Conservation (phyloP, 2,888 invertebrate genomes). For the Rhodophaea formosa region DNA sequence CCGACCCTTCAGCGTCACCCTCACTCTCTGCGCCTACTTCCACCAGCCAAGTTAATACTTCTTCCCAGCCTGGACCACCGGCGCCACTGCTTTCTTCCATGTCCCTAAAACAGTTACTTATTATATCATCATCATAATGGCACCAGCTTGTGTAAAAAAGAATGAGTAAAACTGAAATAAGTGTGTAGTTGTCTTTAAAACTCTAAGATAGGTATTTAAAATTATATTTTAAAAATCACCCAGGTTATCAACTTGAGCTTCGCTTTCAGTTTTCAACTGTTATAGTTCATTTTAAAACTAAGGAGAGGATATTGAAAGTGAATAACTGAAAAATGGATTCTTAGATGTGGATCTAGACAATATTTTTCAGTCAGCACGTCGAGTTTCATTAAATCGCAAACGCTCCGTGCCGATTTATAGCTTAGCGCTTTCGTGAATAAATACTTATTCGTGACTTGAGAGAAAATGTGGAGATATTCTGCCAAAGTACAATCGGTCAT, state of each 20-base stretch:
- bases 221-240: too few species aligned
- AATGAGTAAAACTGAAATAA: too few species aligned
- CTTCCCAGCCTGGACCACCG: slow-evolving; percentile 83
- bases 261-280: too few species aligned
- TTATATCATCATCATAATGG: too few species aligned
- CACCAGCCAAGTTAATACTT: slow-evolving; percentile 94
- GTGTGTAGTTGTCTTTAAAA: too few species aligned
- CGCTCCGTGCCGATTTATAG: slow-evolving; percentile 53
- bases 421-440: slow-evolving; percentile 34
- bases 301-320: neutral
- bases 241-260: too few species aligned
- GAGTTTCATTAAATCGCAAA: slow-evolving; percentile 60
- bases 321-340: neutral
- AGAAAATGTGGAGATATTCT: slow-evolving; percentile 60
- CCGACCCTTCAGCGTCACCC: slow-evolving; percentile 67
- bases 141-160: too few species aligned
- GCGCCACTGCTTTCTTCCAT: slow-evolving; percentile 62
- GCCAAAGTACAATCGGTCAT: slow-evolving; percentile 48
- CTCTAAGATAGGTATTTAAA: too few species aligned
- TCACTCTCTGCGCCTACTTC: slow-evolving; percentile 92
- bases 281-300: too few species aligned
- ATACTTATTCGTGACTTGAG: slow-evolving; percentile 45
- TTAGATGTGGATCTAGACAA: neutral
- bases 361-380: slow-evolving; percentile 52
- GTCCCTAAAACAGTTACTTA: slow-evolving; percentile 42